Conservation (phyloP, 23 tunicate genomes). For the Styela clava region DNA sequence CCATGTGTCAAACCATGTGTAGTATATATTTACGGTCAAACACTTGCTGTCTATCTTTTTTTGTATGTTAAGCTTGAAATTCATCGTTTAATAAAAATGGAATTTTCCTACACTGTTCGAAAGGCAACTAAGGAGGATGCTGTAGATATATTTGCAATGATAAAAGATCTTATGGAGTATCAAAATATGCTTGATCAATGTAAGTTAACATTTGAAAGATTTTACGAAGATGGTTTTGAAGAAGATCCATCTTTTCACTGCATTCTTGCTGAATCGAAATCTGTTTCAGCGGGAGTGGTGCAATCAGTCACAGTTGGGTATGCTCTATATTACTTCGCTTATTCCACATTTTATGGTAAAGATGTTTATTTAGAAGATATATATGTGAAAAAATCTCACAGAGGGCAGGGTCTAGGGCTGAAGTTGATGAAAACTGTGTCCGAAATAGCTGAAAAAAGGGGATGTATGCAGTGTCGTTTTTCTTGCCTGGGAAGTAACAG, state of each 20-base stretch:
- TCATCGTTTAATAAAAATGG: too few species aligned
- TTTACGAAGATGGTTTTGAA: conserved; percentile 13
- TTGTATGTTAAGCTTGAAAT: too few species aligned
- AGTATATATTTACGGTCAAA: too few species aligned
- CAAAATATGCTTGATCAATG: conserved; percentile 28
- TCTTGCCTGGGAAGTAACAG: conserved; percentile 38
- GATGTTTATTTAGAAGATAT: conserved; percentile 60
- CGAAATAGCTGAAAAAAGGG: conserved; percentile 22
- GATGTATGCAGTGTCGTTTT: conserved; percentile 41
- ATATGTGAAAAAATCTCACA: conserved; percentile 25
- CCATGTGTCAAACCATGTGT: too few species aligned
- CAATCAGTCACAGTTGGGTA: conserved; percentile 29
- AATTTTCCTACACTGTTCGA: not conserved
- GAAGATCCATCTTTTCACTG: conserved; percentile 14
- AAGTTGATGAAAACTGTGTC: conserved; percentile 38
- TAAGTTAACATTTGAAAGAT: not conserved
- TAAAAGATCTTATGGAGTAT: conserved; percentile 23
- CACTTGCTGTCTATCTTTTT: too few species aligned
- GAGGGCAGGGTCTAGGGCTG: conserved; percentile 35
- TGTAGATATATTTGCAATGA: not conserved
- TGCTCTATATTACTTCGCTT: conserved; percentile 32
- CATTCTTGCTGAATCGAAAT: conserved; percentile 31
- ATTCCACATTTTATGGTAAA: conserved; percentile 51
- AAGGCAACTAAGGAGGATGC: not conserved
- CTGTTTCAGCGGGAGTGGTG: not conserved